Base-by-base conservation (phyloP, 2,797 vertebrate genomes). In the Sebastes trivittatus region DNA sequence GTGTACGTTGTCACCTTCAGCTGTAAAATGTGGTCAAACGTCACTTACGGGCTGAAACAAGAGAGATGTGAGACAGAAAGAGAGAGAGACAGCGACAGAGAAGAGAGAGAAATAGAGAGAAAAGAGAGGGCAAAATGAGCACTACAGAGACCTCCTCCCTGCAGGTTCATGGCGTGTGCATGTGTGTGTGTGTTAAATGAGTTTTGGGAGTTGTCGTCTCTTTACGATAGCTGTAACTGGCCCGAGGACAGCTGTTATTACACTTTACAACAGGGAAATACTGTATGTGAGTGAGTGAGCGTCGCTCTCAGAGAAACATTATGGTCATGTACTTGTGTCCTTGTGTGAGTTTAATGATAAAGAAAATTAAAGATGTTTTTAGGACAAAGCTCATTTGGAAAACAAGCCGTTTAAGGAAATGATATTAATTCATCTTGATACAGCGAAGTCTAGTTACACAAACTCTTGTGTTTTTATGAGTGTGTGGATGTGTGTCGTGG, bases 241-340 rank as follows among this genome's bases (percentile, higher is more conserved):
- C 91, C 93, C 29, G 86, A 92, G 93, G 92, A 94, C 92, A 91
- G 93, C 91, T 92, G 93, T 94, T 94, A 95, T 94, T 93, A 90
- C 87, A 88, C 90, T 93, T 93, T 88, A 93, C 91, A 93, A 87
- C 91, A 86, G 92, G 91, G 90, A 93, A 91, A 93, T 93, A 88
- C 82, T 85, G 71, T 52, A 70, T 75, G 84, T 59, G 81, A 30
- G 83, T 9, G 72, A 5, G 78, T 61, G 78, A 64, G 67, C 65
- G 71, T 55, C 5, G 75, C 64, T 76, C 72, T 76, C 67, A 88
- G 55, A 73, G 38, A 82, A 70, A 87, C 65, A 77, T 73, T 69
- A 75, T 30, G 32, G 54, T 72, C 61, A 23, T 86, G 82, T 80
- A 78, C 80, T 61, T 49, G 70, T 81, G 80, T 90, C 80, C 78